Evolutionary conservation across 2,113 vertebrate genomes (phyloP).

Genomic region (Corythaeola cristata): DNA sequence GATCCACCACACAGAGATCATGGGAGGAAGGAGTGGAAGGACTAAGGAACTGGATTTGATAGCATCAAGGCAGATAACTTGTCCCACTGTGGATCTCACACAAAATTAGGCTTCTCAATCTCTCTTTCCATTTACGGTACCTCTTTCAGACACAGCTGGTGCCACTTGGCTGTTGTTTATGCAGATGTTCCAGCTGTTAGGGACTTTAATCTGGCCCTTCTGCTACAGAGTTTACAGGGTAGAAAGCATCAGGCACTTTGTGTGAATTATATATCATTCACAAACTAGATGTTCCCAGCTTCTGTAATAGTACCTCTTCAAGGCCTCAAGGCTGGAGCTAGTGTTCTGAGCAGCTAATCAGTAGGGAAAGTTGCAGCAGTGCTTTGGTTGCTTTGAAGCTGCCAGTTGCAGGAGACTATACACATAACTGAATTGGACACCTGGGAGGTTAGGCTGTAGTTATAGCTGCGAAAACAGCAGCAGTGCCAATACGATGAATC

Average conservation of each 20-base stretch:
- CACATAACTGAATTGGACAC: slow-evolving; percentile 29
- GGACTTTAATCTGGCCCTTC: not conserved
- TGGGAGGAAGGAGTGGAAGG: not conserved
- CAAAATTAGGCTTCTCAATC: not conserved
- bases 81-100: not conserved
- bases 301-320: slow-evolving; percentile 1
- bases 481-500: not conserved
- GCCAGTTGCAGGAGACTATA: not conserved
- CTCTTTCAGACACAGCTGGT: slow-evolving; percentile 23
- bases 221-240: not conserved
- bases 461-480: slow-evolving; percentile 45
- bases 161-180: not conserved
- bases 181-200: slow-evolving; percentile 38
- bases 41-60: not conserved
- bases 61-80: not conserved
- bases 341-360: not conserved
- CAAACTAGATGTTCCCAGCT: not conserved
- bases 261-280: not conserved
- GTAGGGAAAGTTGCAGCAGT: not conserved
- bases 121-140: not conserved
- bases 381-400: not conserved
- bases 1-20: not conserved
- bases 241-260: not conserved
- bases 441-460: slow-evolving; percentile 33
- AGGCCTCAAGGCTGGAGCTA: not conserved